Conservation (phyloP, 2,113 vertebrate species). For the Lasiurus borealis region DNA sequence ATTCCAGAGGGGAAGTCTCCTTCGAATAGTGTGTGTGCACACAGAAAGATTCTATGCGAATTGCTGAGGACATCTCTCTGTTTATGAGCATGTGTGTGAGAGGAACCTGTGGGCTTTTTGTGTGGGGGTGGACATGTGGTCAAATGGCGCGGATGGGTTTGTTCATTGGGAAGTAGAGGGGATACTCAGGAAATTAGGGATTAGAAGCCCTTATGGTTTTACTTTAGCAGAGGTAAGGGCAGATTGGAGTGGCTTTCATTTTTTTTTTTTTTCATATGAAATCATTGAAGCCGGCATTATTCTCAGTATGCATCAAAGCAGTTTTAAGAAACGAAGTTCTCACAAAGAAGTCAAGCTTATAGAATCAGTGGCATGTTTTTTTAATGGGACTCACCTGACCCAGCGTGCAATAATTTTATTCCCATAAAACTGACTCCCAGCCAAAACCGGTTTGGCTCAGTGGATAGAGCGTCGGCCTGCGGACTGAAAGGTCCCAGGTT, state of each 20-base stretch:
- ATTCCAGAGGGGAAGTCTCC: conserved; percentile 49
- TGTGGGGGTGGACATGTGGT: conserved; percentile 74
- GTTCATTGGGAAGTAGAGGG: conserved; percentile 71
- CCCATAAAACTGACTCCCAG: conserved; percentile 75
- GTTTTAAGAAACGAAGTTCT: conserved; percentile 79
- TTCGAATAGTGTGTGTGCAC: conserved; percentile 58
- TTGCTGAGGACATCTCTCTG: conserved; percentile 52
- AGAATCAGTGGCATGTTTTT: conserved; percentile 76
- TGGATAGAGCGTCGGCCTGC: too few relatives aligned
- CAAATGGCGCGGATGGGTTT: conserved; percentile 73
- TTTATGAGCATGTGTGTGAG: conserved; percentile 64
- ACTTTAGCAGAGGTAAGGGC: conserved; percentile 78
- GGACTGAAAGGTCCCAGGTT: too few relatives aligned
- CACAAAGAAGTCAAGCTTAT: conserved; percentile 75
- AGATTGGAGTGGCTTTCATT: conserved; percentile 71
- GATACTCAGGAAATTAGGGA: conserved; percentile 80
- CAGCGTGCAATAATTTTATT: conserved; percentile 73
- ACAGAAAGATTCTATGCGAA: conserved; percentile 65
- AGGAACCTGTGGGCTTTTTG: conserved; percentile 73
- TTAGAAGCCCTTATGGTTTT: conserved; percentile 77
- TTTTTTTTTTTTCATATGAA: conserved; percentile 78
- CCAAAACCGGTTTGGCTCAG: too few relatives aligned
- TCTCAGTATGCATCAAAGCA: conserved; percentile 79
- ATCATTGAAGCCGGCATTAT: too few relatives aligned
- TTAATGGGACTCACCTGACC: conserved; percentile 75